These are phyloP conservation scores for Dallia pectoralis DNA, from an alignment of 2,797 vertebrate genomes.

Conservation along the genomic window DNA sequence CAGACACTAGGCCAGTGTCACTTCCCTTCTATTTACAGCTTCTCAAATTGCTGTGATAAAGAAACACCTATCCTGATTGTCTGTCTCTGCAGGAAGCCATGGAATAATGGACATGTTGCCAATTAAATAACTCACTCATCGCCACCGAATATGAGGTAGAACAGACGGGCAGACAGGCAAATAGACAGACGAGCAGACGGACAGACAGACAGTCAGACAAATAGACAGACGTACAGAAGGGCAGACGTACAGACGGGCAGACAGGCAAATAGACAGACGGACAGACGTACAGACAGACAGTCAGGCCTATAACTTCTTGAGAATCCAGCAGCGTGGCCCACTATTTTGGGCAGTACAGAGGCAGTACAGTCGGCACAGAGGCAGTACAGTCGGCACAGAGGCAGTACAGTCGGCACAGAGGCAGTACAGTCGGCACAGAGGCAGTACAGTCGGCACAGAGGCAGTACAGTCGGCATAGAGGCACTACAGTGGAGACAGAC, in stretches of 20 bases:
- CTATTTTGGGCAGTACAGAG: no score
- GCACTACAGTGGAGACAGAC: constrained; percentile 33
- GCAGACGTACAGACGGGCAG: no score
- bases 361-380: constrained; percentile 29
- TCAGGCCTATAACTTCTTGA: not conserved
- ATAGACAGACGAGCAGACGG: no score
- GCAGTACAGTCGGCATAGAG: constrained; percentile 22
- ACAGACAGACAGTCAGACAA: no score
- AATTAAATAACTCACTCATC: constrained; percentile 17
- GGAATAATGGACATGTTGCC: not conserved
- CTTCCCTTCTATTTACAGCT: constrained; percentile 34
- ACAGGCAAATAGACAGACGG: not conserved
- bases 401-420: constrained; percentile 33
- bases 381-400: no score
- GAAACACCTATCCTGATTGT: constrained; percentile 28
- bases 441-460: no score
- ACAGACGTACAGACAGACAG: not conserved
- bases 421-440: no score
- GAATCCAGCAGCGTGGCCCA: not conserved
- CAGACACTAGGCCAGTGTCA: constrained; percentile 24
- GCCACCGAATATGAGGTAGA: not conserved
- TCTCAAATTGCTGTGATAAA: constrained; percentile 37
- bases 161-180: not conserved
- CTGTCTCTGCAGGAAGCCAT: not conserved
- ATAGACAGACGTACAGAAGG: no score